These are phyloP conservation scores for Mylabris sibirica DNA, from an alignment of 2,888 invertebrate genomes.

Conservation along the genomic window DNA sequence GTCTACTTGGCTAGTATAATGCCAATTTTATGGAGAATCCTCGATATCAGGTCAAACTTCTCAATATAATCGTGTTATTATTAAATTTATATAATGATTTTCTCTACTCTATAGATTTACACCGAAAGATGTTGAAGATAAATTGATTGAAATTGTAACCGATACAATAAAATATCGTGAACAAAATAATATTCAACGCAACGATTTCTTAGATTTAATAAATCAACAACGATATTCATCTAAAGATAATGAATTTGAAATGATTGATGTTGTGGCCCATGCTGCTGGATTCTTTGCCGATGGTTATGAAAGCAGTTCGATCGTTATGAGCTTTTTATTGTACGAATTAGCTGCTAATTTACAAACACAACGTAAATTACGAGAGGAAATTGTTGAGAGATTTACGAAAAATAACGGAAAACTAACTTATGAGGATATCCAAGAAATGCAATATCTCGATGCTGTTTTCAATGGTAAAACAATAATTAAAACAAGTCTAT, in stretches of 20 bases:
- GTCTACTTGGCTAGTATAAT: conserved; percentile 4
- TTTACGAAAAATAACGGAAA: conserved; percentile 55
- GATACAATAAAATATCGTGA: conserved; percentile 56
- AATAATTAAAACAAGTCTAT: not conserved
- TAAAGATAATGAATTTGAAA: conserved; percentile 19
- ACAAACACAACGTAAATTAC: conserved; percentile 57
- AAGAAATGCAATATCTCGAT: conserved; percentile 63
- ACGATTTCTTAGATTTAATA: conserved; percentile 61
- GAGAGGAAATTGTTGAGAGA: conserved; percentile 58
- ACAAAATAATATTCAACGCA: conserved; percentile 53
- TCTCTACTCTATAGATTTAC: conserved; percentile 22
- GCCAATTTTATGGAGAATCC: conserved; percentile 20
- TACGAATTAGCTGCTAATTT: conserved; percentile 59
- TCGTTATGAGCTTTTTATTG: conserved; percentile 55
- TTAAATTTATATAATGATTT: conserved; percentile 11
- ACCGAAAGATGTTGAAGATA: conserved; percentile 26
- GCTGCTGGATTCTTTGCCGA: conserved; percentile 61
- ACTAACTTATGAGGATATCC: conserved; percentile 61
- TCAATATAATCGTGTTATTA: conserved; percentile 14
- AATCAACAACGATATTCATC: conserved; percentile 46
- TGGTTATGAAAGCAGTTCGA: conserved; percentile 62
- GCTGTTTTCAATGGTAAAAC: conserved; percentile 60
- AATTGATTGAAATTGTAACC: conserved; percentile 40
- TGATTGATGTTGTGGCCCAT: conserved; percentile 59
- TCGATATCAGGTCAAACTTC: conserved; percentile 24